Base-by-base conservation (phyloP, 2,888 invertebrate genomes). In the Drosophila nigritarsus region DNA sequence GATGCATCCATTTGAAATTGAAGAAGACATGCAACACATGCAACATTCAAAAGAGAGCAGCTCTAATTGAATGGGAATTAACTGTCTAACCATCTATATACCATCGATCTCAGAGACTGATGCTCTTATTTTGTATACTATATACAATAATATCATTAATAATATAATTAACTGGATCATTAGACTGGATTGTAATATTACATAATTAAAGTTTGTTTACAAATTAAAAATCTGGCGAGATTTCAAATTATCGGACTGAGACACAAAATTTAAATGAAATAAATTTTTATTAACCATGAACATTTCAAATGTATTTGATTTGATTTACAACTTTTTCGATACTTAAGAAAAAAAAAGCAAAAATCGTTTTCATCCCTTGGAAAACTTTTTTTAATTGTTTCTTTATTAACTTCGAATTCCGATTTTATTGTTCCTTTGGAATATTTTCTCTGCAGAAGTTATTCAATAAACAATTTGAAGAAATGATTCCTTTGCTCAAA, bases 401-500 rank as follows among this genome's bases (percentile, higher is more conserved):
- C 3, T 3, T n/a, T 11, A 51, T 7, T n/a, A n/a, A 18, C 7
- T 7, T 20, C 13, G 7, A n/a, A 24, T 29, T 38, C n/a, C n/a
- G 1, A 40, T 55, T 38, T n/a, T 13, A 8, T 38, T 54, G 29
- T n/a, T 38, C 24, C 29, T 29, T 13, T 38, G 13, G 13, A 27
- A n/a, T 5, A 29, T 29, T 36, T 45, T 27, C 11, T 27, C 13
- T 7, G 7, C 36, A 36, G 18, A 27, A 38, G 34, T 11, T 7
- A 15, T 29, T 56, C 29, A 29, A 29, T 30, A 40, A 40, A 40
- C 29, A 40, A 29, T 56, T 40, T 42, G 18, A 38, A 38, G 54
- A 54, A 36, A 24, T 15, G 6, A 3, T 18, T 24, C 24, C 34
- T 9, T 27, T 18, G 9, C 27, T 34, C 55, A n/a, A 38, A 40